phyloP scores from a whole-genome alignment of 37 sponge, comb jelly and placozoan genomes.

The Ianthella basta region DNA sequence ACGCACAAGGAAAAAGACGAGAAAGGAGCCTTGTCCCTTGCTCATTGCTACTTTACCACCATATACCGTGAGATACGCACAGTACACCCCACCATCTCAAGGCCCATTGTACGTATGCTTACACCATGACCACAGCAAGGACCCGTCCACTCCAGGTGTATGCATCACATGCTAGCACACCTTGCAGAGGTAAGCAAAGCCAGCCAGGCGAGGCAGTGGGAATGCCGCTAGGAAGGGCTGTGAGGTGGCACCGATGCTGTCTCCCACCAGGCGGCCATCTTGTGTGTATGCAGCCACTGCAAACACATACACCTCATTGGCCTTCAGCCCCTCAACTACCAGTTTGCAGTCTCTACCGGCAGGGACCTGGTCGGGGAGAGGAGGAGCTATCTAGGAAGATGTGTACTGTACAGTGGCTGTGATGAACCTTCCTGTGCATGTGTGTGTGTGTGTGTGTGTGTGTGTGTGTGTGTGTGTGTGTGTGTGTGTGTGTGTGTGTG shows the following conservation, averaged over 20 bases:
- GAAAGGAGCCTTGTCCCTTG: no score
- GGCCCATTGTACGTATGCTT: no score
- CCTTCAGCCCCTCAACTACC: slow-evolving; percentile 56
- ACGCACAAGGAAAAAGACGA: no score
- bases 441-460: slow-evolving; percentile 41
- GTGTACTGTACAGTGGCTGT: no score
- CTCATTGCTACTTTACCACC: no score
- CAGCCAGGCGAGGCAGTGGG: slow-evolving; percentile 50
- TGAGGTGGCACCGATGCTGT: slow-evolving; percentile 71
- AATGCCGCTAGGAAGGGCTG: slow-evolving; percentile 68
- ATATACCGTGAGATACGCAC: no score
- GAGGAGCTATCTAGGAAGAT: not conserved
- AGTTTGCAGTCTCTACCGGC: slow-evolving; percentile 55
- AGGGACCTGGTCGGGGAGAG: slow-evolving; percentile 48
- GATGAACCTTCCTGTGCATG: slow-evolving; percentile 28
- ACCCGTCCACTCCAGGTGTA: no score
- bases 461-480: slow-evolving; percentile 37
- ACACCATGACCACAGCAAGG: no score
- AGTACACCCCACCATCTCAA: no score
- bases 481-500: slow-evolving; percentile 37
- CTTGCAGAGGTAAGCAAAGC: slow-evolving; percentile 72
- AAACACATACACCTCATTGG: slow-evolving; percentile 84
- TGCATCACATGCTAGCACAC: slow-evolving; percentile 27
- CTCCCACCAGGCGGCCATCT: slow-evolving; percentile 79
- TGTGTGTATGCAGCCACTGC: slow-evolving; percentile 82